phyloP scores from a whole-genome alignment of 2,888 invertebrate genomes.

The Aphelenchoides bicaudatus region DNA sequence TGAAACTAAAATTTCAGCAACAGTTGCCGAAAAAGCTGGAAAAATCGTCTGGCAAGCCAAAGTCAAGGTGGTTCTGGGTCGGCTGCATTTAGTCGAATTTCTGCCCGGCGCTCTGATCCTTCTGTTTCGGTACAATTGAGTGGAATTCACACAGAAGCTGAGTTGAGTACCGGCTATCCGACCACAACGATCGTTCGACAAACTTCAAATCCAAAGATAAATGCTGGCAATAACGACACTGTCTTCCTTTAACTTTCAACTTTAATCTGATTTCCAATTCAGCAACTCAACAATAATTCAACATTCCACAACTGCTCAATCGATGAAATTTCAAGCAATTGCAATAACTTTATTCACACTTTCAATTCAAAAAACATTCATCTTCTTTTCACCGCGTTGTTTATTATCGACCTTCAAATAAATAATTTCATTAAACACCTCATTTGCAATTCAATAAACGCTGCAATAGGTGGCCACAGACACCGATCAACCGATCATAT shows the following conservation, averaged over 20 bases:
- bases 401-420: too few relatives aligned
- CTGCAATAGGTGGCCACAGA: too few relatives aligned
- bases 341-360: too few relatives aligned
- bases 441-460: too few relatives aligned
- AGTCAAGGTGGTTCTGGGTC: slow-evolving; percentile 13
- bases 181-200: slow-evolving; percentile 2
- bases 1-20: neutral
- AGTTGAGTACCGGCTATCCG: neutral
- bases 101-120: slow-evolving; percentile 20
- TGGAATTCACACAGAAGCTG: slow-evolving; percentile 7
- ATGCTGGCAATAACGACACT: slow-evolving; percentile 8
- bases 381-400: too few relatives aligned
- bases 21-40: slow-evolving; percentile 1
- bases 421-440: too few relatives aligned
- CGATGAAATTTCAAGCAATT: too few relatives aligned
- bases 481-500: too few relatives aligned
- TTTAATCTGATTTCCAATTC: too few relatives aligned
- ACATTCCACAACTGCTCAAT: too few relatives aligned
- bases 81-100: slow-evolving; percentile 17
- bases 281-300: too few relatives aligned
- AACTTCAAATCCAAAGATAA: neutral
- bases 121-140: slow-evolving; percentile 19
- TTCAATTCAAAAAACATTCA: too few relatives aligned
- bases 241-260: slow-evolving; percentile 17
- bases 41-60: slow-evolving; percentile 1